phyloP scores from a whole-genome alignment of 92 coral and sea anemone species.

The Metridium senile region DNA sequence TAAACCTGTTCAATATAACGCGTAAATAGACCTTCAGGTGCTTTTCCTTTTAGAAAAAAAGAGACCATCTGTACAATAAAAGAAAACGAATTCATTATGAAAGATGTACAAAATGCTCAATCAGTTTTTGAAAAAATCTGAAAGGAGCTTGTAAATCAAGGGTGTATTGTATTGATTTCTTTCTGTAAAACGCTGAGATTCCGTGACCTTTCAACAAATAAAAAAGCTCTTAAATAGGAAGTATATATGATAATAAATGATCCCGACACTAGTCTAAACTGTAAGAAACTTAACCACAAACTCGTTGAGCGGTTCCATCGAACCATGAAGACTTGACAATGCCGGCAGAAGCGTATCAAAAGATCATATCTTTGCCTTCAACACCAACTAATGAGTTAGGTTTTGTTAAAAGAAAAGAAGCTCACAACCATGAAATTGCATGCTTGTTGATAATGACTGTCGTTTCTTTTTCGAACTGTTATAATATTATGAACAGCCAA shows the following conservation, averaged over 20 bases:
- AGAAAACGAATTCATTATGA: background rate
- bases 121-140: background rate
- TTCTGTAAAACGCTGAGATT: background rate
- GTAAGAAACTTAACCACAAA: conserved; percentile 5
- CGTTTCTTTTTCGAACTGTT: conserved; percentile 17
- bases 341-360: conserved; percentile 26
- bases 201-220: conserved; percentile 31
- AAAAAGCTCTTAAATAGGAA: conserved; percentile 28
- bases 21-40: no score
- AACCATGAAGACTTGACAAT: conserved; percentile 22
- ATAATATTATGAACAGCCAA: conserved; percentile 21
- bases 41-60: no score
- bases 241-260: conserved; percentile 7
- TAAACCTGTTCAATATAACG: no score
- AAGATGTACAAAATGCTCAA: background rate
- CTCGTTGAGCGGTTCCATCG: background rate
- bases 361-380: conserved; percentile 25
- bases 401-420: conserved; percentile 41
- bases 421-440: conserved; percentile 41
- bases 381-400: conserved; percentile 26
- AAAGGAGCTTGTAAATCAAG: background rate
- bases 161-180: conserved; percentile 14
- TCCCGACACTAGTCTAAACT: conserved; percentile 15
- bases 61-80: background rate
- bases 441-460: conserved; percentile 28